Percentiles rank a stretch among this genome's conserved stretches.
phyloP scores from a whole-genome alignment of 2,113 vertebrate species.

The Rattus rattus region DNA sequence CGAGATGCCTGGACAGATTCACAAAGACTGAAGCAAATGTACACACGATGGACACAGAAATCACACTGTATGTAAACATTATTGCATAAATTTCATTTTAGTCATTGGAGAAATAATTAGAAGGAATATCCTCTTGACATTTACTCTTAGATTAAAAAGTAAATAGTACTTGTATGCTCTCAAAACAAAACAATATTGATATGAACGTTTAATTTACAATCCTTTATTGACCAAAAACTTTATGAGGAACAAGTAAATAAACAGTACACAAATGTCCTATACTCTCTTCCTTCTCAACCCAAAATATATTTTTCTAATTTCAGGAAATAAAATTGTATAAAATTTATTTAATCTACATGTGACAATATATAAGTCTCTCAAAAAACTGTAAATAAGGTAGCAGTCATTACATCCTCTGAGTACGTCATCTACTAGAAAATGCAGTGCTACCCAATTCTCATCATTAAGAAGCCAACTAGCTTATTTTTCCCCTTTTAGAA shows the following conservation, averaged over 20 bases:
- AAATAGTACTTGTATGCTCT: background rate
- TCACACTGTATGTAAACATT: background rate
- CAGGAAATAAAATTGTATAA: background rate
- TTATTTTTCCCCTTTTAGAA: background rate
- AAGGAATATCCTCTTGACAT: background rate
- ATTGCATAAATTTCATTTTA: background rate
- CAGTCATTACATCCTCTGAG: background rate
- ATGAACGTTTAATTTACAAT: background rate
- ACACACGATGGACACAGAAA: background rate
- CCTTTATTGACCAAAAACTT: background rate
- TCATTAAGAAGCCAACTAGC: background rate
- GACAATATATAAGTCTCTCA: background rate
- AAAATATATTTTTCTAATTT: background rate
- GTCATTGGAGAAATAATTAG: background rate
- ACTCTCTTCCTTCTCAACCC: background rate
- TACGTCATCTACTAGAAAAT: background rate
- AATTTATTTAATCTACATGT: background rate
- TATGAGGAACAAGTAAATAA: background rate
- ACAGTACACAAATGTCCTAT: background rate
- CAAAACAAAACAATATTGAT: background rate
- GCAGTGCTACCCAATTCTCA: background rate
- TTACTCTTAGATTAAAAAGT: background rate
- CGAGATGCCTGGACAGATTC: background rate
- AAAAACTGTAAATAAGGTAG: background rate
- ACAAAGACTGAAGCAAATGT: background rate